A percentile compares a stretch with the other conserved stretches of the same genome.
Evolutionary conservation across 2,113 vertebrate genomes (phyloP).

Genomic region (Cacatua alba): DNA sequence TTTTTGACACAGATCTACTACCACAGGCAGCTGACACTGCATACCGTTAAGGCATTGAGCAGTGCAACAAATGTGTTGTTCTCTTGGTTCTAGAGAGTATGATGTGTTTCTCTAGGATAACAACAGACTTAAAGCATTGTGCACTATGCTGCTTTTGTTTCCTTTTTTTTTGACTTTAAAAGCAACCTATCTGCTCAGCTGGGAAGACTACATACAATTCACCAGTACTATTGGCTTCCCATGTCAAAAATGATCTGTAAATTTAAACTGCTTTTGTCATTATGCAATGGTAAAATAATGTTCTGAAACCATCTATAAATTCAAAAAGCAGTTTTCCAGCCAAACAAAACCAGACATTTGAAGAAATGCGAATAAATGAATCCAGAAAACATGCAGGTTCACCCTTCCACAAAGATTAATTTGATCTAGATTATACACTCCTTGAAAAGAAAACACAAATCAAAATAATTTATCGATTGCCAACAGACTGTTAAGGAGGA

Average conservation of each 20-base stretch:
- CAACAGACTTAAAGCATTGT: not conserved
- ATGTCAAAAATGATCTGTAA: not conserved
- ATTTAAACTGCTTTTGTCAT: conserved; percentile 1
- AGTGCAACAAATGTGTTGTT: not conserved
- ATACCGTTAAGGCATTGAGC: not conserved
- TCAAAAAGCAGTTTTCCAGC: conserved; percentile 43
- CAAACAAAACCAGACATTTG: conserved; percentile 4
- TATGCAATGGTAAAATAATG: conserved; percentile 32
- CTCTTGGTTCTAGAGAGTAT: not conserved
- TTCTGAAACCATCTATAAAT: conserved; percentile 22
- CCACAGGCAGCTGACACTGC: not conserved
- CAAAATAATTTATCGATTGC: conserved; percentile 47
- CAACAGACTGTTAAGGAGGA: conserved; percentile 7
- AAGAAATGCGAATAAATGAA: conserved; percentile 3
- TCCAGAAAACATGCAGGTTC: conserved; percentile 22
- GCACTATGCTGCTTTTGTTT: not conserved
- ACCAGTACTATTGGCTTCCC: not conserved
- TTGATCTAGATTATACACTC: conserved; percentile 1
- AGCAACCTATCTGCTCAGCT: not conserved
- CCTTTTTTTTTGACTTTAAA: not conserved
- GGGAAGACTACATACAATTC: not conserved
- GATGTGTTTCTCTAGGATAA: not conserved
- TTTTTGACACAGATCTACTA: not conserved
- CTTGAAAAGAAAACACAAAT: not conserved
- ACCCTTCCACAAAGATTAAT: conserved; percentile 32